Percentiles rank a stretch among this genome's conserved stretches.
phyloP scores from a whole-genome alignment of 1,140 invertebrate species.

The Drosophila carrolli region DNA sequence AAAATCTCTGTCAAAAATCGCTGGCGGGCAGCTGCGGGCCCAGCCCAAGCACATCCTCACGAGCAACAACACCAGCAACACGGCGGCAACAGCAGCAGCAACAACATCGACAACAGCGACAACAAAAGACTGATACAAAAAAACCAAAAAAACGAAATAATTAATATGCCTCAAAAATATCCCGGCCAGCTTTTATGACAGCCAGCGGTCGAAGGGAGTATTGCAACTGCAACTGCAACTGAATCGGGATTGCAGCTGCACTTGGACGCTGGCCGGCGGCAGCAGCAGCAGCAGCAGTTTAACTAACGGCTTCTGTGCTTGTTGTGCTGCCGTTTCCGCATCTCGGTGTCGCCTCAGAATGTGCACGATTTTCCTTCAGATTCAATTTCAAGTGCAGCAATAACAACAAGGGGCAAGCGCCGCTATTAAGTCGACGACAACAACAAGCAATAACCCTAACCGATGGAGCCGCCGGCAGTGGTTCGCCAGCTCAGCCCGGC shows the following conservation, averaged over 20 bases:
- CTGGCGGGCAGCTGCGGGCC: slow-evolving; percentile 74
- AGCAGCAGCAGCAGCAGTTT: slow-evolving; percentile 62
- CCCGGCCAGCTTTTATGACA: slow-evolving; percentile 76
- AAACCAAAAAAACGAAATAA: slow-evolving; percentile 59
- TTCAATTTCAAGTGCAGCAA: slow-evolving; percentile 81
- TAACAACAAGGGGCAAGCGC: slow-evolving; percentile 72
- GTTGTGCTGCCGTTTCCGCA: slow-evolving; percentile 81
- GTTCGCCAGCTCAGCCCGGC: slow-evolving; percentile 54
- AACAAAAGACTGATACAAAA: slow-evolving; percentile 57
- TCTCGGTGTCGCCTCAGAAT: slow-evolving; percentile 81
- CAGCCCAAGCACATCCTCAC: slow-evolving; percentile 77
- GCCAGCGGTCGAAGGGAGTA: slow-evolving; percentile 62
- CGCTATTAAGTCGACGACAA: slow-evolving; percentile 81
- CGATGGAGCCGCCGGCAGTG: slow-evolving; percentile 60
- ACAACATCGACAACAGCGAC: slow-evolving; percentile 62
- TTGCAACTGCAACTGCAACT: slow-evolving; percentile 45
- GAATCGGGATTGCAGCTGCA: slow-evolving; percentile 62
- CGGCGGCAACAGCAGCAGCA: slow-evolving; percentile 29
- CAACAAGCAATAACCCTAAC: slow-evolving; percentile 81
- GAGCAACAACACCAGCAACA: slow-evolving; percentile 51
- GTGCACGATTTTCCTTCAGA: slow-evolving; percentile 80
- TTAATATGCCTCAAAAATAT: slow-evolving; percentile 82
- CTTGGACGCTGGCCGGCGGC: slow-evolving; percentile 60
- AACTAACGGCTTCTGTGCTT: slow-evolving; percentile 82
- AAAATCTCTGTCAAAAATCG: slow-evolving; percentile 78